These are phyloP conservation scores for Bothrops jararaca DNA, from an alignment of 2,113 vertebrate genomes.

Conservation along the genomic window DNA sequence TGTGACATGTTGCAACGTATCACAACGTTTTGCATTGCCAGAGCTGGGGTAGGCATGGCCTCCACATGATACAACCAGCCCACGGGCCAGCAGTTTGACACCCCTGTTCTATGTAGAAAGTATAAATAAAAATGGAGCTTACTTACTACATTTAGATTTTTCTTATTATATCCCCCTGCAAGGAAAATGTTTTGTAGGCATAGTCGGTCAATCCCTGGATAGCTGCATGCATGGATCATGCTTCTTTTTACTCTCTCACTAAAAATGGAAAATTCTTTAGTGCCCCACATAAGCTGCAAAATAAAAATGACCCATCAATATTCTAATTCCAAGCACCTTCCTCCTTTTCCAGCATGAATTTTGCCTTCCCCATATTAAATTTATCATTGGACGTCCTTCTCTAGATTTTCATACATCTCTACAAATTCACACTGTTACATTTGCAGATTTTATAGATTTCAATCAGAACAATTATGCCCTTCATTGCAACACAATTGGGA, in stretches of 20 bases:
- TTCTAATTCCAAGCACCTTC: neutral
- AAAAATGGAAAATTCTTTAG: neutral
- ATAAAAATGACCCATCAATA: neutral
- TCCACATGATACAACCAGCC: no score
- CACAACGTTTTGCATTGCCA: no score
- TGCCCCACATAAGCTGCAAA: slow-evolving; percentile 4
- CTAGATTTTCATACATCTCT: neutral
- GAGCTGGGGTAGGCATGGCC: no score
- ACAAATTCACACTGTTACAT: neutral
- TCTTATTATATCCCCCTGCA: neutral
- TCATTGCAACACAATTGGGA: neutral
- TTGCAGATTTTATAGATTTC: neutral
- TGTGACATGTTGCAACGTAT: no score
- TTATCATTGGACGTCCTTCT: neutral
- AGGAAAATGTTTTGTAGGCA: neutral
- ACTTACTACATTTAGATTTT: slow-evolving; percentile 9
- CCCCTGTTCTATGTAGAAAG: neutral
- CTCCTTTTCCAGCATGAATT: neutral
- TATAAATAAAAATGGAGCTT: neutral
- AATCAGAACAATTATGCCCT: neutral
- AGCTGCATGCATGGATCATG: neutral
- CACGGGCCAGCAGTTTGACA: no score
- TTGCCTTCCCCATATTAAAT: neutral
- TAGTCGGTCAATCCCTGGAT: neutral
- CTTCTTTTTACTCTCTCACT: neutral